Evolutionary conservation across 2,113 vertebrate genomes (phyloP).

Genomic region (Petrocephalus microphthalmus): DNA sequence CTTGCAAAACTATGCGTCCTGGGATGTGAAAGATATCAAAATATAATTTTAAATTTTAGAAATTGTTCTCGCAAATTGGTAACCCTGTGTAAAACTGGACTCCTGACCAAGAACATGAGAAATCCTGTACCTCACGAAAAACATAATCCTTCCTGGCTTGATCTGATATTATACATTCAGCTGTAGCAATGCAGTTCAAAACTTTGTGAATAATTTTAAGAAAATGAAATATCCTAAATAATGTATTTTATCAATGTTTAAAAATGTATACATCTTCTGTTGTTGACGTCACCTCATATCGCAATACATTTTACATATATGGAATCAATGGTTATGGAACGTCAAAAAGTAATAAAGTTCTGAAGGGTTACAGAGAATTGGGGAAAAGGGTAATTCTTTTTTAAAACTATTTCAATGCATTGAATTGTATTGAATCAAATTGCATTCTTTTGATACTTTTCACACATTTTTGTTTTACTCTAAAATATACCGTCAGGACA

Average conservation of each 20-base stretch:
- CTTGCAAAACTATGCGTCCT: slow-evolving; percentile 5
- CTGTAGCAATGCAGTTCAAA: not conserved
- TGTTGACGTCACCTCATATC: not conserved
- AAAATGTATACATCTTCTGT: not conserved
- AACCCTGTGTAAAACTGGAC: not conserved
- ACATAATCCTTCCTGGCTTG: not conserved
- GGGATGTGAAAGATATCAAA: not conserved
- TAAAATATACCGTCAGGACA: slow-evolving; percentile 19
- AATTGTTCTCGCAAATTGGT: not conserved
- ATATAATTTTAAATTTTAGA: not conserved
- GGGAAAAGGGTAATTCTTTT: not conserved
- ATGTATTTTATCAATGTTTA: not conserved
- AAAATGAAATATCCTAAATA: not conserved
- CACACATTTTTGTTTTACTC: slow-evolving; percentile 17
- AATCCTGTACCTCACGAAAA: not conserved
- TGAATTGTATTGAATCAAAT: slow-evolving; percentile 24
- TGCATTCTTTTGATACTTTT: slow-evolving; percentile 20
- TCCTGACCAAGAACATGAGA: not conserved
- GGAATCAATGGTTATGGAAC: not conserved
- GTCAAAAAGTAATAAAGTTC: not conserved
- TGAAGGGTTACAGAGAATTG: not conserved
- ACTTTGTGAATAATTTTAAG: not conserved
- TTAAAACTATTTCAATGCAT: slow-evolving; percentile 6
- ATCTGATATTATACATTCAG: not conserved
- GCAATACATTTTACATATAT: not conserved